phyloP scores from a whole-genome alignment of 2,113 vertebrate species.

The Myotis lucifugus region DNA sequence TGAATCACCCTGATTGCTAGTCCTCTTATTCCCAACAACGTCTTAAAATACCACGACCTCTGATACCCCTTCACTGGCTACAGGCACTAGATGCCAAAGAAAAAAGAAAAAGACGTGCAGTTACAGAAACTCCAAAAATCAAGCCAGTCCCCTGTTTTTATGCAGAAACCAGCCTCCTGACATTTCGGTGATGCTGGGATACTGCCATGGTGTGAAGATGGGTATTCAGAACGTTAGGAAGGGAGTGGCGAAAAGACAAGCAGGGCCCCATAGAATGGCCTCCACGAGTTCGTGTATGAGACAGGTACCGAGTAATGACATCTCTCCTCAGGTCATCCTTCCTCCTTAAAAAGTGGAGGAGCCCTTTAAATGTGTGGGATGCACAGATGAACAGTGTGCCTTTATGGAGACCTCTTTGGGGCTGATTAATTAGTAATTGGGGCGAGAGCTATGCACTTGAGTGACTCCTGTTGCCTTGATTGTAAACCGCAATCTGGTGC shows the following conservation, averaged over 20 bases:
- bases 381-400: constrained; percentile 65
- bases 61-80: neutral
- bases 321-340: constrained; percentile 61
- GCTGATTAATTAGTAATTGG: constrained; percentile 88
- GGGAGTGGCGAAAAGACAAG: constrained; percentile 12
- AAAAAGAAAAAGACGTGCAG: neutral
- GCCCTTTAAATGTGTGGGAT: constrained; percentile 73
- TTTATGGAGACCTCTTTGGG: constrained; percentile 84
- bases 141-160: constrained; percentile 47
- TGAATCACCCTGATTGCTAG: constrained; percentile 46
- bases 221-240: constrained; percentile 39
- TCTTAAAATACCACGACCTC: constrained; percentile 37
- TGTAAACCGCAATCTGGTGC: constrained; percentile 87
- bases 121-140: constrained; percentile 34
- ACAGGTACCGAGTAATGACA: neutral
- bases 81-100: neutral
- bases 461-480: constrained; percentile 83
- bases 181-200: constrained; percentile 64
- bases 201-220: constrained; percentile 51
- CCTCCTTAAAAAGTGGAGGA: constrained; percentile 17
- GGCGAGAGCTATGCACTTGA: constrained; percentile 83
- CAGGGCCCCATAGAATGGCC: neutral
- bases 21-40: neutral
- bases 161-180: constrained; percentile 40
- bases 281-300: neutral